Percentiles rank a stretch among this genome's conserved stretches.
phyloP scores from a whole-genome alignment of 2,113 vertebrate genomes.

The human (Homo sapiens) region DNA sequence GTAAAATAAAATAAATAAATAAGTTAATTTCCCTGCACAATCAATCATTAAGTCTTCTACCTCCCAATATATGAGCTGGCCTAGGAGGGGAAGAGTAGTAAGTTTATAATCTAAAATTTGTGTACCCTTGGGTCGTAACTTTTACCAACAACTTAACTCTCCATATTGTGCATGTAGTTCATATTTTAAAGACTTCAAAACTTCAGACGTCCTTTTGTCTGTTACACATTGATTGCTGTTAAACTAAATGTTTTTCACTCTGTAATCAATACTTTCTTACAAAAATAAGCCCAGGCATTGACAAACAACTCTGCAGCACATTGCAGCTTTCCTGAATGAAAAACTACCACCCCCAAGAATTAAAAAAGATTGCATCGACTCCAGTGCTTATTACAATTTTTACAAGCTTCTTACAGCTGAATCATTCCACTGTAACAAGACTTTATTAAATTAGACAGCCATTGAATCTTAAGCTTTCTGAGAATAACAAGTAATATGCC shows the following conservation, averaged over 20 bases:
- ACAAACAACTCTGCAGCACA: constrained; percentile 81
- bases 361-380: constrained; percentile 52
- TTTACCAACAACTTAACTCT: constrained; percentile 53
- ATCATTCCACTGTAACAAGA: constrained; percentile 74
- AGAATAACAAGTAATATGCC: constrained; percentile 69
- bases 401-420: constrained; percentile 74
- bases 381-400: constrained; percentile 70
- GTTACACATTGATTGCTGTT: constrained; percentile 81
- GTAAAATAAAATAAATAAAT: background rate
- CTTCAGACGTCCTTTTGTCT: constrained; percentile 81
- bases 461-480: constrained; percentile 58
- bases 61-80: background rate
- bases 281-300: constrained; percentile 82
- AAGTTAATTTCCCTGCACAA: background rate
- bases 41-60: background rate
- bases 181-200: constrained; percentile 82
- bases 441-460: constrained; percentile 81
- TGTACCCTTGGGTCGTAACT: background rate
- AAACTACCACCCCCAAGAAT: constrained; percentile 68
- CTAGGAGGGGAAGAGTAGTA: background rate
- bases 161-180: constrained; percentile 41
- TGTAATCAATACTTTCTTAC: constrained; percentile 84
- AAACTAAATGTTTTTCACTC: constrained; percentile 85
- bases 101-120: background rate
- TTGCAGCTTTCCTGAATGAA: constrained; percentile 65